These are phyloP conservation scores for Drosophila parabipectinata DNA, from an alignment of 1,140 invertebrate genomes.

Conservation along the genomic window DNA sequence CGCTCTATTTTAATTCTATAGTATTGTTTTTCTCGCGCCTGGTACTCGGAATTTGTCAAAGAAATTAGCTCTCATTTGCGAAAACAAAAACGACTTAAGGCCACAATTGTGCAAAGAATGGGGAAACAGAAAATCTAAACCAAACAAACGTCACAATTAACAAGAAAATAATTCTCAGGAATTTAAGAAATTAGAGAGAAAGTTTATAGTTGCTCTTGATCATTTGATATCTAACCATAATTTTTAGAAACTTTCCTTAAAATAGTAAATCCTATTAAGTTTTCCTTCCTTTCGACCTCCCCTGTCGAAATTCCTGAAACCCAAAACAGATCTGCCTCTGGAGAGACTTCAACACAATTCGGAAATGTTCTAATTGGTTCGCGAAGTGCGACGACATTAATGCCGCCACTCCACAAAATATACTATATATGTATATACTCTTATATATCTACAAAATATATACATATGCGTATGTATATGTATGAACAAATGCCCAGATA, in stretches of 20 bases:
- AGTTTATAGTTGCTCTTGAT: too few relatives aligned
- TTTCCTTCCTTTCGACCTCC: slow-evolving; percentile 3
- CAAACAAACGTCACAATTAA: slow-evolving; percentile 32
- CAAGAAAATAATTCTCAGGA: background rate
- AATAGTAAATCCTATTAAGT: too few relatives aligned
- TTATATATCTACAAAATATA: background rate
- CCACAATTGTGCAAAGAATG: slow-evolving; percentile 16
- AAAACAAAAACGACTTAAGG: slow-evolving; percentile 13
- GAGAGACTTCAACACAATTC: slow-evolving; percentile 40
- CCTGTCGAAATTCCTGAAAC: slow-evolving; percentile 2
- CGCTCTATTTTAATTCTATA: slow-evolving; percentile 44
- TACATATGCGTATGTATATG: background rate
- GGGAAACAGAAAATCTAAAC: background rate
- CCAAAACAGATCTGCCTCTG: slow-evolving; percentile 9
- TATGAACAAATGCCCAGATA: slow-evolving; percentile 25
- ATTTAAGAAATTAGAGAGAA: too few relatives aligned
- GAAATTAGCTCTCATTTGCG: slow-evolving; percentile 43
- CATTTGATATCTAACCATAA: too few relatives aligned
- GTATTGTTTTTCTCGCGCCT: slow-evolving; percentile 30
- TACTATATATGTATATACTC: background rate
- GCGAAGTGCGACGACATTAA: slow-evolving; percentile 45
- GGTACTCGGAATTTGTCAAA: slow-evolving; percentile 46
- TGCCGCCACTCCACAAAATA: slow-evolving; percentile 33
- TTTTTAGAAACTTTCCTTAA: background rate
- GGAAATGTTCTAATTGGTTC: slow-evolving; percentile 51